phyloP scores from a whole-genome alignment of 2,113 vertebrate genomes.

The Corythaeola cristata region DNA sequence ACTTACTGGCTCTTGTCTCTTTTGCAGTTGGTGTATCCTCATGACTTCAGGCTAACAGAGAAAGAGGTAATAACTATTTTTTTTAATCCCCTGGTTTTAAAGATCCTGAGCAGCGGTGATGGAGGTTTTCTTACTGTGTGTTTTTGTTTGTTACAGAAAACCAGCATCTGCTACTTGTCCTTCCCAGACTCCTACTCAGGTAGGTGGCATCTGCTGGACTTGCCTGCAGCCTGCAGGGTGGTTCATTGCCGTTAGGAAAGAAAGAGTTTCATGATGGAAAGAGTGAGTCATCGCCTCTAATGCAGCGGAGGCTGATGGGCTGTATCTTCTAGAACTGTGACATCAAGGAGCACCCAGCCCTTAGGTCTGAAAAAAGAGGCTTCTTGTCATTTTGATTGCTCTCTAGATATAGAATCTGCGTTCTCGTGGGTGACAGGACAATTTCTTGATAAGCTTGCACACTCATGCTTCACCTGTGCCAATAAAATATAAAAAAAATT shows the following conservation, averaged over 20 bases:
- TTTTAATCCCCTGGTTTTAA: rapidly evolving
- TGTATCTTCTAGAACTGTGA: background rate
- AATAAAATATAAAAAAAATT: rapidly evolving
- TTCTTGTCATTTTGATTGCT: background rate
- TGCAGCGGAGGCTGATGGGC: background rate
- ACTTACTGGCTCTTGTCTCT: background rate
- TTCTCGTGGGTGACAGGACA: background rate
- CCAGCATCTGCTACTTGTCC: conserved; percentile 92
- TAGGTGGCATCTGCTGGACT: conserved; percentile 17
- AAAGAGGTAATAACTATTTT: conserved; percentile 84
- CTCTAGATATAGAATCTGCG: background rate
- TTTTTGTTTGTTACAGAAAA: conserved; percentile 82
- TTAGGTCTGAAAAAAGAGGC: background rate
- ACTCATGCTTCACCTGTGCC: background rate
- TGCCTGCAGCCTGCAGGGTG: background rate
- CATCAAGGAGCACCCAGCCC: background rate
- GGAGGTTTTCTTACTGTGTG: background rate
- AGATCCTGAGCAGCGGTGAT: rapidly evolving
- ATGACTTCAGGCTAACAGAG: conserved; percentile 87
- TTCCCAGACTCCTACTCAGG: conserved; percentile 98
- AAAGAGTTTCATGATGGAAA: background rate
- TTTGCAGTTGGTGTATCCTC: conserved; percentile 88
- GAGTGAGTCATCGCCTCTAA: background rate
- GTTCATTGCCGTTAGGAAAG: rapidly evolving
- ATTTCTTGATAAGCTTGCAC: background rate